phyloP scores from a whole-genome alignment of 2,797 vertebrate genomes.

The Epinephelus malabaricus region DNA sequence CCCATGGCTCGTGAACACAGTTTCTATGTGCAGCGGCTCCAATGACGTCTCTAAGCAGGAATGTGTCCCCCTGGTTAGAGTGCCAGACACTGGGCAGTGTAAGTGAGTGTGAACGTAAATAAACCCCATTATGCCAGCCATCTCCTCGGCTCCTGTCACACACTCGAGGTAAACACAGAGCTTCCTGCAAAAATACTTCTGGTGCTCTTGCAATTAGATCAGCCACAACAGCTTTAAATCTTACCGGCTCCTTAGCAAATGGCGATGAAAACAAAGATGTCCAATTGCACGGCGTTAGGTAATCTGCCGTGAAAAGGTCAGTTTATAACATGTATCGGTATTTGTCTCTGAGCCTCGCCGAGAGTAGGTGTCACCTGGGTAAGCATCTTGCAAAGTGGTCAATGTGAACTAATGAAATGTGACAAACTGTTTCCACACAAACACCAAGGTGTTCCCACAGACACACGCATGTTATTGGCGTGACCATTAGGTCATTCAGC shows the following conservation, averaged over 20 bases:
- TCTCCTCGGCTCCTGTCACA: constrained; percentile 93
- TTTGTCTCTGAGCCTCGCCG: constrained; percentile 62
- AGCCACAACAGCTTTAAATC: constrained; percentile 87
- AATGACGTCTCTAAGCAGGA: constrained; percentile 91
- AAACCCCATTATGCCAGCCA: constrained; percentile 96
- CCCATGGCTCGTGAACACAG: constrained; percentile 70
- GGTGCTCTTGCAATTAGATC: constrained; percentile 89
- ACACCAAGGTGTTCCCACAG: constrained; percentile 73
- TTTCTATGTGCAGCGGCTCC: constrained; percentile 73
- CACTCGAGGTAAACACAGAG: constrained; percentile 94
- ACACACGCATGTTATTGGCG: constrained; percentile 66
- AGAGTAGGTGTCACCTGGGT: constrained; percentile 63
- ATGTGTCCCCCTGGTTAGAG: constrained; percentile 91
- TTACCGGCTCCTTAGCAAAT: constrained; percentile 79
- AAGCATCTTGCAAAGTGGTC: constrained; percentile 64
- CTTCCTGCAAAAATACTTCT: constrained; percentile 93
- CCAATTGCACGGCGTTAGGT: constrained; percentile 31
- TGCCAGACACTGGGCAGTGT: constrained; percentile 93
- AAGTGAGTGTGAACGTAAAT: constrained; percentile 96
- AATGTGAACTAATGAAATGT: constrained; percentile 80
- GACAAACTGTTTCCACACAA: constrained; percentile 86
- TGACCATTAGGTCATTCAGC: constrained; percentile 69
- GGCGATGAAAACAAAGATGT: constrained; percentile 85
- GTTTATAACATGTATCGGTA: constrained; percentile 68
- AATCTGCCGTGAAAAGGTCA: constrained; percentile 68